These are phyloP conservation scores for Actinostola sp. DNA, from an alignment of 92 coral and sea anemone species.

Conservation along the genomic window DNA sequence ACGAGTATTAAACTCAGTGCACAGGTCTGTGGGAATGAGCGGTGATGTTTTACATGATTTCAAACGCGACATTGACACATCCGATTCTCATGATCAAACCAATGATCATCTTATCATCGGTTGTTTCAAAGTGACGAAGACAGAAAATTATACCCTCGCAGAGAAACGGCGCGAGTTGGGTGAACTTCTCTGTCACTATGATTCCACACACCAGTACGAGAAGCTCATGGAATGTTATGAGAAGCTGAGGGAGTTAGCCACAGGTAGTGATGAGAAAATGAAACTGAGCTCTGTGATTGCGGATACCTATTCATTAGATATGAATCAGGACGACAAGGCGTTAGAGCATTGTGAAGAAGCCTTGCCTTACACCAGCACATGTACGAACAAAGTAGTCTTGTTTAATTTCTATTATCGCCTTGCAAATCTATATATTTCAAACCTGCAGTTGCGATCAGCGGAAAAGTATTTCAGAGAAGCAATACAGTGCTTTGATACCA, in stretches of 20 bases:
- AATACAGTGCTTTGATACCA: slow-evolving; percentile 1
- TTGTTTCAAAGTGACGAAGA: too few relatives aligned
- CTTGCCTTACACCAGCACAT: neutral
- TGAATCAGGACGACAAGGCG: neutral
- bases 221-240: neutral
- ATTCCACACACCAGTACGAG: neutral
- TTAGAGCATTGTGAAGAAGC: neutral
- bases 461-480: slow-evolving; percentile 1
- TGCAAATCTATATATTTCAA: neutral
- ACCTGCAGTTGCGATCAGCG: neutral
- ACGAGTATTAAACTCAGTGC: too few relatives aligned
- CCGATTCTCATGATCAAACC: too few relatives aligned
- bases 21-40: too few relatives aligned
- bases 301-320: too few relatives aligned
- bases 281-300: neutral
- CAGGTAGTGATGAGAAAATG: neutral
- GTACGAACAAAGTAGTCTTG: neutral
- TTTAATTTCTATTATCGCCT: neutral
- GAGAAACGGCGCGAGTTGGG: neutral
- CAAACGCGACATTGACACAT: too few relatives aligned
- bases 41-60: too few relatives aligned
- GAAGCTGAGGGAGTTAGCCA: neutral
- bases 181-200: neutral
- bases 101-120: too few relatives aligned
- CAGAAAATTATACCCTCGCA: too few relatives aligned